Conservation (phyloP, 2,113 vertebrate genomes). For the Turnix velox region DNA sequence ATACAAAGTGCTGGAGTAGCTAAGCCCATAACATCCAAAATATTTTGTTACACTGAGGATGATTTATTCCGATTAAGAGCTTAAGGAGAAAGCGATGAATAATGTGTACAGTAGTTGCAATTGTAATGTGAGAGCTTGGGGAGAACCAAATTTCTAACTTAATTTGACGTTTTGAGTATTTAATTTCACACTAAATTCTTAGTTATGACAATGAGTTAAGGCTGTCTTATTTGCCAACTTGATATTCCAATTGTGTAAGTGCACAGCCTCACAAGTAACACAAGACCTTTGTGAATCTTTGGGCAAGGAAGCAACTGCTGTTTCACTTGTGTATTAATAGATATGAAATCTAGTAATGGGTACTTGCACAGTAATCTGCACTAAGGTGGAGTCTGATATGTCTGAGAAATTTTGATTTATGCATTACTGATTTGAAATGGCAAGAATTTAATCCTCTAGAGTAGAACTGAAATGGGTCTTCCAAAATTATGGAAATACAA, state of each 20-base stretch:
- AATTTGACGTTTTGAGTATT: not conserved
- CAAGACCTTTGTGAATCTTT: not conserved
- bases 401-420: not conserved
- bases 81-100: not conserved
- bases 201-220: not conserved
- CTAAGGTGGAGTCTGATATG: not conserved
- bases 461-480: not conserved
- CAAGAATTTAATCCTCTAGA: not conserved
- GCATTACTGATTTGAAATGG: not conserved
- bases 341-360: not conserved
- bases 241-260: not conserved
- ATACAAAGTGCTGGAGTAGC: not conserved
- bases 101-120: not conserved
- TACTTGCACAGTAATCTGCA: not conserved
- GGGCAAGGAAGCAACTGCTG: not conserved
- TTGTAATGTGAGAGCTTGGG: not conserved
- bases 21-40: not conserved
- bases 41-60: not conserved
- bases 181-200: not conserved
- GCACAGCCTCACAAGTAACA: not conserved
- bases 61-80: not conserved
- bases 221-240: not conserved
- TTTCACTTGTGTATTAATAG: not conserved
- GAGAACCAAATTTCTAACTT: not conserved
- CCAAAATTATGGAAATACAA: not conserved